Base-by-base conservation (phyloP, 2,888 invertebrate genomes). In the Mesorhabditis belari region DNA sequence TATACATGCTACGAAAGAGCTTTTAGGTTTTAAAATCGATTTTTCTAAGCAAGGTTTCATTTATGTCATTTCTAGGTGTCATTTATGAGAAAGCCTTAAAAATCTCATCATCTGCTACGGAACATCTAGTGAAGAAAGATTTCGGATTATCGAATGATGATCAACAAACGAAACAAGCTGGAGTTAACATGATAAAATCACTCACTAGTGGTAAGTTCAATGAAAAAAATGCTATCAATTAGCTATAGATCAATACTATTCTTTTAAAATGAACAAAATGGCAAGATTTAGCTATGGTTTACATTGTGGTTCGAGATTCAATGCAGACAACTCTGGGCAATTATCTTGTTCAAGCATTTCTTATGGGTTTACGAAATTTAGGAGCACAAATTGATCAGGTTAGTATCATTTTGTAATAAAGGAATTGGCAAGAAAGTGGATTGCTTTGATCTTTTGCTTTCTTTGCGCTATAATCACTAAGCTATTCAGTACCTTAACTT, bases 231-330 rank as follows among this genome's bases (percentile, higher is more conserved):
- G n/a, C n/a, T n/a, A n/a, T n/a, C n/a, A n/a, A n/a, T n/a, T n/a
- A n/a, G n/a, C n/a, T n/a, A n/a, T n/a, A n/a, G n/a, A n/a, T n/a
- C n/a, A n/a, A n/a, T n/a, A n/a, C n/a, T n/a, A 3, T 51, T 51
- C 21, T 51, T n/a, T 12, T 4, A 21, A 4, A 19, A 24, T 12
- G 49, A 25, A 55, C 23, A 29, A 21, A 27, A 6, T 56, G 21
- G 17, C 21, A 52, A 17, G 12, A 17, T 35, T 35, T 35, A 35
- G 44, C 94, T 44, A 93, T 98, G 91, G 93, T 95, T 4, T 92
- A 98, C 90, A 96, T 98, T 62, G 96, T 95, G 0, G 95, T 94
- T 81, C 87, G 94, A 63, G 98, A 99, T 83, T 92, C 93, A 77
- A 84, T 89, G 57, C 86, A 90, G n/a, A 87, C 89, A 56, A 89